phyloP scores from a whole-genome alignment of 2,797 vertebrate genomes.

The Trematomus bernacchii region DNA sequence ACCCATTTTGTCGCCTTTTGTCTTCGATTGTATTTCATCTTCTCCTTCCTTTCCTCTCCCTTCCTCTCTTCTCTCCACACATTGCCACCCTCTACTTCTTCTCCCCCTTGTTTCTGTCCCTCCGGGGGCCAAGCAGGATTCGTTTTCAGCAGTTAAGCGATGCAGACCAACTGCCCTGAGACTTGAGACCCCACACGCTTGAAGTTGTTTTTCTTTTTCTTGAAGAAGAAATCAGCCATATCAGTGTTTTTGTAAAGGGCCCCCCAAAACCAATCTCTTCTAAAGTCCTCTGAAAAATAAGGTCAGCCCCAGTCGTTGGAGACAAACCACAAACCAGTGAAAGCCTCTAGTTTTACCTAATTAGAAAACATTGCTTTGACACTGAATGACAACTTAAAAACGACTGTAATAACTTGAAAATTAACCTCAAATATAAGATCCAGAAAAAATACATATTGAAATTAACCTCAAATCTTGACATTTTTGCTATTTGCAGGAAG shows the following conservation, averaged over 20 bases:
- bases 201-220: constrained; percentile 3
- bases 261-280: constrained; percentile 5
- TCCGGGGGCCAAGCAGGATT: background rate
- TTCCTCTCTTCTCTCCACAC: constrained; percentile 8
- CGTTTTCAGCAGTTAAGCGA: constrained; percentile 9
- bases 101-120: background rate
- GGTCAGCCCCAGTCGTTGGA: background rate
- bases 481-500: background rate
- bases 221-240: background rate
- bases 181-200: background rate
- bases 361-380: background rate
- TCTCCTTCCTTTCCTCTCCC: background rate
- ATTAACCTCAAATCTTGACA: background rate
- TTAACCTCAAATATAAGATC: background rate
- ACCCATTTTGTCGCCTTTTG: background rate
- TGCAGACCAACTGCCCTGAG: constrained; percentile 2
- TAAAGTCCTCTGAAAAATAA: background rate
- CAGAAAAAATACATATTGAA: background rate
- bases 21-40: too few species aligned
- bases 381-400: background rate
- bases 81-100: background rate
- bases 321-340: constrained; percentile 9
- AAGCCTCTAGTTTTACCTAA: background rate
- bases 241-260: constrained; percentile 2
- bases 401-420: background rate